Conservation (phyloP, 1,140 invertebrate genomes). For the Leptinotarsa undecemlineata region DNA sequence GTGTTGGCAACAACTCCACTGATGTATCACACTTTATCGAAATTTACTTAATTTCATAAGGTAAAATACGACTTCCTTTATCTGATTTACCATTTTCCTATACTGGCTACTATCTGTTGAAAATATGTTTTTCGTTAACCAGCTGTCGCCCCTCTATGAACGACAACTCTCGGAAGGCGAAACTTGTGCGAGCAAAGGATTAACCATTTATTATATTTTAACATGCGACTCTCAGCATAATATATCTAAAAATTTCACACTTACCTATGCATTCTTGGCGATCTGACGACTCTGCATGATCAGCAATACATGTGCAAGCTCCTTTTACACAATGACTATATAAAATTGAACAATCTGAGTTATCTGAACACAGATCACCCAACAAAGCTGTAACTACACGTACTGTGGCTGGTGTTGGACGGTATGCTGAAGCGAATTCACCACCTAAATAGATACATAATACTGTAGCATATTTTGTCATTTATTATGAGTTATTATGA, state of each 20-base stretch:
- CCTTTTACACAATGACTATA: slow-evolving; percentile 72
- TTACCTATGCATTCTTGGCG: slow-evolving; percentile 74
- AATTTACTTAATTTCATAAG: too few species aligned
- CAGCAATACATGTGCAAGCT: slow-evolving; percentile 72
- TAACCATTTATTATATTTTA: too few species aligned
- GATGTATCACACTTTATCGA: too few species aligned
- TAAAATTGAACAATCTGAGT: slow-evolving; percentile 72
- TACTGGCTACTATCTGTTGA: too few species aligned
- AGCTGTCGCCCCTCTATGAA: too few species aligned
- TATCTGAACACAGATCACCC: slow-evolving; percentile 75
- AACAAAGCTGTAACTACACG: slow-evolving; percentile 71
- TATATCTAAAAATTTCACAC: slow-evolving; percentile 28
- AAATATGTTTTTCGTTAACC: too few species aligned
- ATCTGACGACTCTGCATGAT: slow-evolving; percentile 68
- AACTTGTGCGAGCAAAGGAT: too few species aligned
- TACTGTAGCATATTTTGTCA: not conserved
- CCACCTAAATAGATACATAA: slow-evolving; percentile 42
- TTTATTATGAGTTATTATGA: not conserved
- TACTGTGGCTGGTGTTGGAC: slow-evolving; percentile 71
- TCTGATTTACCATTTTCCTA: too few species aligned
- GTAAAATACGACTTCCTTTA: too few species aligned
- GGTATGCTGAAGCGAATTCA: slow-evolving; percentile 55
- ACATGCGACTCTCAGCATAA: too few species aligned
- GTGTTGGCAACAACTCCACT: too few species aligned
- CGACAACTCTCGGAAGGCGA: too few species aligned